Percentiles rank a stretch among this genome's conserved stretches.
Conservation (phyloP, 2,113 vertebrate genomes). For the Trematomus loennbergii region DNA sequence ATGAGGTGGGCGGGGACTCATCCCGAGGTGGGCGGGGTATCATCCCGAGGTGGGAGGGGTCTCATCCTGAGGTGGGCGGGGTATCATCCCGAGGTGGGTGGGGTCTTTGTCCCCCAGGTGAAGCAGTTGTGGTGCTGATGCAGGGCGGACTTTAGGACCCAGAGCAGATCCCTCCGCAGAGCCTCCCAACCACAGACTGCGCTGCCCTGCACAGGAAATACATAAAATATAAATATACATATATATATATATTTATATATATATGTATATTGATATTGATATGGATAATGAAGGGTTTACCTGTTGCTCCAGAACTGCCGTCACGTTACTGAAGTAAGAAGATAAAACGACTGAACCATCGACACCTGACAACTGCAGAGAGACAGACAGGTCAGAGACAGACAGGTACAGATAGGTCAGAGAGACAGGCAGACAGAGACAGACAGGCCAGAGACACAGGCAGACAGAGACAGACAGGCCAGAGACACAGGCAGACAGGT, state of each 20-base stretch:
- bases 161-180: slow-evolving; percentile 53
- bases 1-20: too few species aligned
- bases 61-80: not conserved
- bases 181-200: slow-evolving; percentile 57
- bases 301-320: slow-evolving; percentile 39
- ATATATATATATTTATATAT: not conserved
- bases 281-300: slow-evolving; percentile 29
- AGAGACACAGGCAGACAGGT: too few species aligned
- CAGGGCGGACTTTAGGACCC: slow-evolving; percentile 23
- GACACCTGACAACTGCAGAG: slow-evolving; percentile 34
- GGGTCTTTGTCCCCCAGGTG: not conserved
- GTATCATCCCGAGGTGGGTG: not conserved
- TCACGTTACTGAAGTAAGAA: slow-evolving; percentile 51
- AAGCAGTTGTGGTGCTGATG: slow-evolving; percentile 18
- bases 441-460: slow-evolving; percentile 12
- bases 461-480: too few species aligned
- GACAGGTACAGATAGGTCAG: not conserved
- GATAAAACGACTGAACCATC: slow-evolving; percentile 21
- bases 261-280: not conserved
- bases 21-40: not conserved
- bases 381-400: not conserved
- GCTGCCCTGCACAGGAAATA: slow-evolving; percentile 32
- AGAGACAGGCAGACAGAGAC: not conserved
- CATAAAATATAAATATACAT: not conserved
- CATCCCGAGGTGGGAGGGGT: not conserved